Conservation (phyloP, 2,888 invertebrate species). For the Cryptocephalus moraei region DNA sequence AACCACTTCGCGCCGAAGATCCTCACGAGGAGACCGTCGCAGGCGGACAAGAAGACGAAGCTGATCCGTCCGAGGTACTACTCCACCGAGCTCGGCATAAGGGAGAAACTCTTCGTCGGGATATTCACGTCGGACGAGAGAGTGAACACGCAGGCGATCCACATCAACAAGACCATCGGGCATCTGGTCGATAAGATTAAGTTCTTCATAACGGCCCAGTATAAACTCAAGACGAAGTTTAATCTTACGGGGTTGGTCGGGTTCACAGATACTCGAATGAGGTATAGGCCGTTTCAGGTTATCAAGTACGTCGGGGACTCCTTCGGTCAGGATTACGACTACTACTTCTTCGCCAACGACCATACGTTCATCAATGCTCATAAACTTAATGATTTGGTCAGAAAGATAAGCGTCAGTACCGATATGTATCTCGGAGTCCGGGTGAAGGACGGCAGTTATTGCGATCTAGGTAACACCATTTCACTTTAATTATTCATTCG, state of each 20-base stretch:
- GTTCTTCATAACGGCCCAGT: slow-evolving; percentile 40
- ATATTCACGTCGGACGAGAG: slow-evolving; percentile 69
- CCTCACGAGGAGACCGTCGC: slow-evolving; percentile 17
- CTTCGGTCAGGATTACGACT: slow-evolving; percentile 83
- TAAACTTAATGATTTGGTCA: slow-evolving; percentile 59
- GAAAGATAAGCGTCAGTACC: slow-evolving; percentile 71
- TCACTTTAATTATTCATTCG: slow-evolving; percentile 4
- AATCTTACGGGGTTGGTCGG: slow-evolving; percentile 56
- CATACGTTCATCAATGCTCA: slow-evolving; percentile 75
- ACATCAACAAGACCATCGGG: slow-evolving; percentile 81
- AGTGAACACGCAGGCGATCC: slow-evolving; percentile 62
- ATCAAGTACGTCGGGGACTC: slow-evolving; percentile 85
- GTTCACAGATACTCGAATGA: slow-evolving; percentile 69
- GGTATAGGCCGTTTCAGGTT: slow-evolving; percentile 75
- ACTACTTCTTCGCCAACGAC: slow-evolving; percentile 83
- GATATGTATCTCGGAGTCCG: slow-evolving; percentile 75
- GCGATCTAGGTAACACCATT: slow-evolving; percentile 50
- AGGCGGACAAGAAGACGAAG: slow-evolving; percentile 32
- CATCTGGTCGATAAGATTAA: slow-evolving; percentile 72
- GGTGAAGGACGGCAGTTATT: slow-evolving; percentile 51
- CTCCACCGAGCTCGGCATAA: slow-evolving; percentile 88
- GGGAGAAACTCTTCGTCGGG: slow-evolving; percentile 79
- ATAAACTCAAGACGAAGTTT: slow-evolving; percentile 31
- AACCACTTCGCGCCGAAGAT: slow-evolving; percentile 18
- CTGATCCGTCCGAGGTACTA: slow-evolving; percentile 84